Percentiles rank a stretch among this genome's conserved stretches.
Conservation (phyloP, 1,140 invertebrate species). For the Orius insidiosus region DNA sequence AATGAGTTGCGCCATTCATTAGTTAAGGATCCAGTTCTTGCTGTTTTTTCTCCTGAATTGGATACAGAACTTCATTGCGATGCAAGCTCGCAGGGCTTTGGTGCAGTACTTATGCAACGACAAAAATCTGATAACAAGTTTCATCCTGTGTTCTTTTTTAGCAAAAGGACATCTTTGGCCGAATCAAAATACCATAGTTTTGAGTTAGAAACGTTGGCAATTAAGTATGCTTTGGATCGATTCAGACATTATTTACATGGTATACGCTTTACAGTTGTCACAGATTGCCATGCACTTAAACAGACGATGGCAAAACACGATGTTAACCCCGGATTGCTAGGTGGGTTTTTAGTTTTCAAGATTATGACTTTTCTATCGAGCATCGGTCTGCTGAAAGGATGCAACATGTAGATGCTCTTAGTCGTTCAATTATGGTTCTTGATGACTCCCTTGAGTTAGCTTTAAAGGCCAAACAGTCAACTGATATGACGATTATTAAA, state of each 20-base stretch:
- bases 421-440: conserved; percentile 12
- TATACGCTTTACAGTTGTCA: conserved; percentile 19
- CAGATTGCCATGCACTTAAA: conserved; percentile 24
- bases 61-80: conserved; percentile 18
- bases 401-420: conserved; percentile 11
- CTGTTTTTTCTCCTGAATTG: conserved; percentile 12
- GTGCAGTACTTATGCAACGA: conserved; percentile 23
- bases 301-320: conserved; percentile 22
- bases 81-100: conserved; percentile 15
- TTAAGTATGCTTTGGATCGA: conserved; percentile 30
- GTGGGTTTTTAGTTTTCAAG: conserved; percentile 21
- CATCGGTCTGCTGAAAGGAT: conserved; percentile 8
- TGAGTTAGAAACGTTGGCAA: conserved; percentile 31
- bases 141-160: conserved; percentile 28
- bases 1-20: conserved; percentile 15
- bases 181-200: conserved; percentile 29
- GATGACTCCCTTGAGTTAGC: conserved; percentile 19
- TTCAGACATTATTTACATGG: conserved; percentile 31
- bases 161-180: conserved; percentile 23
- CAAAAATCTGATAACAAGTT: conserved; percentile 17
- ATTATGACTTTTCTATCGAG: conserved; percentile 19
- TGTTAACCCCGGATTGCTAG: conserved; percentile 17
- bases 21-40: conserved; percentile 15
- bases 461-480: conserved; percentile 10
- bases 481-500: conserved; percentile 13